Evolutionary conservation across 2,888 invertebrate genomes (phyloP), one percentile per base, ranked within the genome.

Genomic region (Brachypalpus laphriformis): DNA sequence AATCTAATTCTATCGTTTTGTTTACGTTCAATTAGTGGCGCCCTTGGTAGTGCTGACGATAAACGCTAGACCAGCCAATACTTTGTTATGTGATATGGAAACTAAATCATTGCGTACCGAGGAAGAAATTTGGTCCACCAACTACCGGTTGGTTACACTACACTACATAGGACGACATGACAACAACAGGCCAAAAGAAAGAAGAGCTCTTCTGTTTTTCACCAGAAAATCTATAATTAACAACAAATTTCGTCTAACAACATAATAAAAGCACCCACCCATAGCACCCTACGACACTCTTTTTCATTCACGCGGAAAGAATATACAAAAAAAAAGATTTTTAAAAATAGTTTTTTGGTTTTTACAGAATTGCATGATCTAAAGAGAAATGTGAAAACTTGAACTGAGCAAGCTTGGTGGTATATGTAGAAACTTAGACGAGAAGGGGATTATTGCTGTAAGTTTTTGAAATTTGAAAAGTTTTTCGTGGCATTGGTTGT

Each of bases 211-310:
- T 34, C 16, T 18, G n/a, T 31, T 31, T 14, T 31, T 16, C 8
- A 31, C 9, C 8, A 16, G 18, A 25, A 59, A 42, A 42, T 59
- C 59, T 59, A 59, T 22, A 59, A 42, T 42, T 59, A 59, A 59
- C 59, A 42, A 14, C 11, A 59, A 59, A 25, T 14, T 25, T 40
- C 59, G 25, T 42, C 59, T 42, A 59, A 59, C 22, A 59, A 42
- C 42, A 42, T 59, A 59, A 59, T 42, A 42, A 40, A 59, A 42
- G 40, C 59, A 25, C 25, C 42, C 59, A 59, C 59, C 42, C 59
- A 25, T 25, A 59, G 22, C 59, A 59, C 59, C 59, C 34, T 37
- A 18, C 20, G 18, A 57, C 16, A 42, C 22, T 5, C 14, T 16
- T 49, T 34, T 37, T 37, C 57, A 37, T 34, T 57, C 37, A 57